Percentiles rank a stretch among this genome's conserved stretches.
phyloP scores from a whole-genome alignment of 2,797 vertebrate species.

The Onychomys leucogaster region DNA sequence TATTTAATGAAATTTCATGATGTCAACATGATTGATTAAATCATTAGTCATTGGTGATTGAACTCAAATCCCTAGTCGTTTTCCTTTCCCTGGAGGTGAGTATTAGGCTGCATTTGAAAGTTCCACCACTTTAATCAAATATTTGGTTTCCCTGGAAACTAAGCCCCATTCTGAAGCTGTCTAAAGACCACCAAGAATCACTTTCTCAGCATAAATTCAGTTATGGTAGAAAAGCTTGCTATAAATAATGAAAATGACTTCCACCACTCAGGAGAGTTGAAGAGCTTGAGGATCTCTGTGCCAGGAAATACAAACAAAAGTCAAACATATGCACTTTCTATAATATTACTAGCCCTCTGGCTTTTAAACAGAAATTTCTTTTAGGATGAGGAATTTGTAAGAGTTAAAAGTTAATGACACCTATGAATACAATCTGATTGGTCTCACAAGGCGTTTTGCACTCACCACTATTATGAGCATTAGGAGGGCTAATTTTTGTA shows the following conservation, averaged over 20 bases:
- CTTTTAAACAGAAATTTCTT: neutral
- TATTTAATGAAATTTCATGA: neutral
- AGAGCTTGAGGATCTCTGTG: neutral
- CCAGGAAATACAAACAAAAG: neutral
- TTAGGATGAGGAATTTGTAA: neutral
- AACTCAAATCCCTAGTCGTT: neutral
- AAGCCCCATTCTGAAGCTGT: neutral
- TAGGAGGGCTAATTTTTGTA: neutral
- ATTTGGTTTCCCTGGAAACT: neutral
- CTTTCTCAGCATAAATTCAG: neutral
- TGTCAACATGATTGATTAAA: constrained; percentile 18
- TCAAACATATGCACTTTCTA: neutral
- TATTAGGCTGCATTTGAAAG: neutral
- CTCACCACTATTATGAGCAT: neutral
- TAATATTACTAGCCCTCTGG: neutral
- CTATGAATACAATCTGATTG: neutral
- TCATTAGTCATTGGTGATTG: neutral
- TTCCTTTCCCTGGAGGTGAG: neutral
- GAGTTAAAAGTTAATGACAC: neutral
- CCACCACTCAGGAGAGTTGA: neutral
- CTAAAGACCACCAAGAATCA: neutral
- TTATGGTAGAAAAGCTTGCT: neutral
- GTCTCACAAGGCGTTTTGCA: neutral
- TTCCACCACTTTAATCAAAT: neutral
- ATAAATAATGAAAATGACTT: neutral